Evolutionary conservation across 2,113 vertebrate genomes (phyloP), one percentile per base, ranked within the genome.

Genomic region (Myotis yumanensis): DNA sequence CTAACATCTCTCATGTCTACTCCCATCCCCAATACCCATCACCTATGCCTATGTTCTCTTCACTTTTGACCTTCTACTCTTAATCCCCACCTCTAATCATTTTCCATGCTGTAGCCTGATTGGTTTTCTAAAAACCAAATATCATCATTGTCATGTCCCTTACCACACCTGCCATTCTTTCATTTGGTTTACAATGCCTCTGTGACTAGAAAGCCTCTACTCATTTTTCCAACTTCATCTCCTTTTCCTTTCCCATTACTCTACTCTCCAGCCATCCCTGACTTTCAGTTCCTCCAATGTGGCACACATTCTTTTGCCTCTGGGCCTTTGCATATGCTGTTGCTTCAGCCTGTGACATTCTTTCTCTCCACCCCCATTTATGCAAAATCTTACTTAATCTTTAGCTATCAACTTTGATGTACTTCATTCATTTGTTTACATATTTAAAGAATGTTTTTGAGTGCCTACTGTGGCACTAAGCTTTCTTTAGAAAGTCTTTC

Each of bases 381-480:
- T 35, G 11, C 23, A 40, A 75, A 75, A 86, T 92, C 43, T 73
- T 72, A 87, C 22, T 75, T 85, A 79, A 91, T 40, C 76, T 77
- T 90, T 54, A 85, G 23, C 10, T 54, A 90, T 73, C 37, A 86
- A 32, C 18, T 84, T 88, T 80, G 66, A 48, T 81, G 51, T n/a
- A 71, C 54, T 93, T 72, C 30, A 83, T 91, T 77, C 30, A 83
- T 28, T 40, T 30, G 11, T 89, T 92, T 89, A 62, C 25, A 68
- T 75, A 83, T 79, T 82, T 91, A 86, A 86, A 22, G 28, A 66
- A 86, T 59, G 48, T 68, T 96, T 95, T 86, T 66, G 30, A 95
- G 64, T 8, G 40, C 20, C 48, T 77, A 72, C 15, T 30, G 3
- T 79, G 40, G 28, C 79, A 80, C 32, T 30, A 1, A 54, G 51